Base-by-base conservation (phyloP, 2,797 vertebrate genomes). In the Chaenodraco wilsoni region DNA sequence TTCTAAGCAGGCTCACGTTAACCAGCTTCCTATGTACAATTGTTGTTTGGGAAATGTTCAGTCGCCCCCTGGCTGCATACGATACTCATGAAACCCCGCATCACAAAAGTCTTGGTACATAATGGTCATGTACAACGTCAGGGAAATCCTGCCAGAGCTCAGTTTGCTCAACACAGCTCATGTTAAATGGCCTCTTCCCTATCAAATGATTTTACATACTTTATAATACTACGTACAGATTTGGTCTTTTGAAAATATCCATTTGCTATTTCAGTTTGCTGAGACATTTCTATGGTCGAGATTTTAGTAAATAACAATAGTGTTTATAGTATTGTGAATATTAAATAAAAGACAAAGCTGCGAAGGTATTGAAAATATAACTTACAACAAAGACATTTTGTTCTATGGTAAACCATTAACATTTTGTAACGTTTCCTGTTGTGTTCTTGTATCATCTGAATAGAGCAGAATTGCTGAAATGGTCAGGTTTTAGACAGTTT, bases 1-100 rank as follows among this genome's bases (percentile, higher is more conserved):
- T 54, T 31, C 2, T 14, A 8, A 41, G 23, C 9, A 48, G 2
- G 63, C 16, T 49, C 45, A 45, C n/a, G 16, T 14, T 55, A 33
- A 49, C 16, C 3, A 58, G 62, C 55, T 44, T 13, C 9, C 2
- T 6, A 17, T 40, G 27, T 37, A 21, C 16, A 50, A 37, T n/a
- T 49, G 9, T 3, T 15, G 21, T 27, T 1, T 23, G 2, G 14
- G 16, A 3, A 9, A n/a, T 3, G 0, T 49, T 37, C n/a, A 57
- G 64, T 63, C 67, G 56, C 60, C 65, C 51, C 14, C 60, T 63
- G 37, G 50, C 23, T 62, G 27, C 14, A 7, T 3, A 4, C 6
- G 17, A 16, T 11, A 19, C 55, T 55, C 3, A 3, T 43, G 3
- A 57, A 48, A 43, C 57, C 12, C 7, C 41, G 1, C 19, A 27